Percentiles rank a stretch among this genome's conserved stretches.
Evolutionary conservation across 1,140 invertebrate genomes (phyloP).

Genomic region (Musca vetustissima): DNA sequence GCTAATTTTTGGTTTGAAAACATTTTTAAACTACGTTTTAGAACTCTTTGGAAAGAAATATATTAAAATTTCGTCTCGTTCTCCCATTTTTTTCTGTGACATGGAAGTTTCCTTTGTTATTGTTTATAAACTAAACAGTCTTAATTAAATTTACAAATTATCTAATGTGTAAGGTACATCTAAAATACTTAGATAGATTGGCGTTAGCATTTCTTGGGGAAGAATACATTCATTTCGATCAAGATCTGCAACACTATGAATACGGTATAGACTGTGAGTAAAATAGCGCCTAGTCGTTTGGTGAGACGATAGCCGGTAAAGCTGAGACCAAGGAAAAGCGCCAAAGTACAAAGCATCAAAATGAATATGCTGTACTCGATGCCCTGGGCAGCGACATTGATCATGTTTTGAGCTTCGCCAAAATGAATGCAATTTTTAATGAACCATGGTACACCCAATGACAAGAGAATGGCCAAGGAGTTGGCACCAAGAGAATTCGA

Average conservation of each 20-base stretch:
- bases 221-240: conserved; percentile 55
- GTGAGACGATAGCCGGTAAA: conserved; percentile 62
- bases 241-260: conserved; percentile 56
- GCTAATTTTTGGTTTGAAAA: no score
- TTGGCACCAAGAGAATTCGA: conserved; percentile 84
- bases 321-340: conserved; percentile 61
- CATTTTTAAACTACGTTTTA: no score
- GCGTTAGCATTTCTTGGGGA: conserved; percentile 38
- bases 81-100: no score
- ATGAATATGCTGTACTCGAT: conserved; percentile 66
- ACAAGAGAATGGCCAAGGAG: conserved; percentile 81
- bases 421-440: conserved; percentile 65
- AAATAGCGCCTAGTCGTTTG: conserved; percentile 62
- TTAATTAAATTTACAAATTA: no score
- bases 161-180: no score
- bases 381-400: conserved; percentile 53
- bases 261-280: conserved; percentile 64
- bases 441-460: conserved; percentile 82
- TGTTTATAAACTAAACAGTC: no score
- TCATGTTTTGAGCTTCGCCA: conserved; percentile 56
- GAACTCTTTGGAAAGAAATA: no score
- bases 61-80: no score
- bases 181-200: no score
- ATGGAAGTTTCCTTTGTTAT: no score
- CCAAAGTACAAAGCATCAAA: conserved; percentile 61